Conservation (phyloP, 1,140 invertebrate genomes). For the Alviniconcha marisindica region DNA sequence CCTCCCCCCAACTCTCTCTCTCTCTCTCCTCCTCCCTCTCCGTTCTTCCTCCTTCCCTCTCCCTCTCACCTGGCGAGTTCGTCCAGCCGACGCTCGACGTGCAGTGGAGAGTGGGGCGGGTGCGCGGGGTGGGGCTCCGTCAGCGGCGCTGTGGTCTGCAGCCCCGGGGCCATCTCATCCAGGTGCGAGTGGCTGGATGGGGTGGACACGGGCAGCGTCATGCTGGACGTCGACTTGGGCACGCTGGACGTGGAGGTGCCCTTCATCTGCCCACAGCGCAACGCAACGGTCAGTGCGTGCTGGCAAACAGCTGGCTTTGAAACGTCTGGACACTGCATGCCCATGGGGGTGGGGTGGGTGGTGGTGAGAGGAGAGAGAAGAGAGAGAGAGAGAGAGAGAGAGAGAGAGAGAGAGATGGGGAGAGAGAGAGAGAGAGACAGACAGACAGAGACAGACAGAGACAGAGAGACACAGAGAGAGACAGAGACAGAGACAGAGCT, state of each 20-base stretch:
- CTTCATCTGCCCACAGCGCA: slow-evolving; percentile 67
- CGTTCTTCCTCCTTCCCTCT: no score
- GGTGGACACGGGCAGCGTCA: slow-evolving; percentile 75
- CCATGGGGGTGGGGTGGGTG: no score
- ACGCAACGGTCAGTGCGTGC: no score
- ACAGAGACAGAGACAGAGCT: no score
- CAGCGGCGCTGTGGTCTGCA: slow-evolving; percentile 5
- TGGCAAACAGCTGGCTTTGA: no score
- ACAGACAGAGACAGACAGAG: not conserved
- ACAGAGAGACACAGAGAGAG: not conserved
- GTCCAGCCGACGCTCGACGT: slow-evolving; percentile 66
- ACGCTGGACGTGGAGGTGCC: slow-evolving; percentile 73
- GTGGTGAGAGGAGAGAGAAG: no score
- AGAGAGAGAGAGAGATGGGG: not conserved
- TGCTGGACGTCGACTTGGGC: slow-evolving; percentile 75
- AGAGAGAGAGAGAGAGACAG: not conserved
- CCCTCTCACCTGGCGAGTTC: slow-evolving; percentile 68
- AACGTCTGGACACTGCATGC: not conserved
- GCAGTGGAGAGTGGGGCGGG: slow-evolving; percentile 49
- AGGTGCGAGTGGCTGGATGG: slow-evolving; percentile 71
- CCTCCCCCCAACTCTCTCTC: not conserved
- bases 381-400: no score
- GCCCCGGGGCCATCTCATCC: slow-evolving; percentile 57
- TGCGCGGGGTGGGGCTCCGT: slow-evolving; percentile 16
- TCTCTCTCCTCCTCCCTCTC: not conserved